phyloP scores from a whole-genome alignment of 2,113 vertebrate species.

The Ptychochromis oligacanthus region DNA sequence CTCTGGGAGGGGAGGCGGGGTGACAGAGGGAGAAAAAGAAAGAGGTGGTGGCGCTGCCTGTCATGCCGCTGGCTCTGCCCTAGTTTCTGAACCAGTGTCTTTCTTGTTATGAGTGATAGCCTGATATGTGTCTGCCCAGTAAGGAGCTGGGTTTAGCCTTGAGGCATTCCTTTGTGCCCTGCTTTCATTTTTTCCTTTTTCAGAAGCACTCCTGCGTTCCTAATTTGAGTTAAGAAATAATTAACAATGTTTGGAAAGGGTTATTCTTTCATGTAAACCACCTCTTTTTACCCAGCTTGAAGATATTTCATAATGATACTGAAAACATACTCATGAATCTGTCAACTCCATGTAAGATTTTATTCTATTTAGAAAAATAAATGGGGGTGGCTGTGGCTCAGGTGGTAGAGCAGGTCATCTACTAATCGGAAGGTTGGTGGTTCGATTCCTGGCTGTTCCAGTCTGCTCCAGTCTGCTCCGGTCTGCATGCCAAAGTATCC shows the following conservation, averaged over 20 bases:
- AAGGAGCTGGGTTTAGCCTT: slow-evolving; percentile 35
- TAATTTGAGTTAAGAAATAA: slow-evolving; percentile 8
- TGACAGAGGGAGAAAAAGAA: slow-evolving; percentile 20
- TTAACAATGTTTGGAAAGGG: slow-evolving; percentile 1
- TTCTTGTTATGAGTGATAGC: slow-evolving; percentile 25
- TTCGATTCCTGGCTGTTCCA: too few species aligned
- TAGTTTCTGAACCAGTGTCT: slow-evolving; percentile 49
- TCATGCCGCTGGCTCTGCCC: slow-evolving; percentile 47
- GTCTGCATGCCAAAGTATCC: too few species aligned
- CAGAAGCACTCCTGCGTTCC: neutral
- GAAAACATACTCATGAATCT: neutral
- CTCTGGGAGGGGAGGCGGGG: slow-evolving; percentile 38
- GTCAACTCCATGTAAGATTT: neutral
- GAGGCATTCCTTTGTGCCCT: slow-evolving; percentile 47
- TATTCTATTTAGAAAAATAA: too few species aligned
- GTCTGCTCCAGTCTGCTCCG: too few species aligned
- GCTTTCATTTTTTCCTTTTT: slow-evolving; percentile 33
- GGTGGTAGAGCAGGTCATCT: too few species aligned
- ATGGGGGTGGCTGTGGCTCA: too few species aligned
- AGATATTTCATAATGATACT: neutral
- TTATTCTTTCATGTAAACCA: neutral
- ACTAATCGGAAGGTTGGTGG: too few species aligned
- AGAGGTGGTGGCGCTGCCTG: slow-evolving; percentile 26
- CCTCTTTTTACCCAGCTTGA: neutral
- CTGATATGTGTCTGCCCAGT: slow-evolving; percentile 50